phyloP scores from a whole-genome alignment of 2,113 vertebrate genomes.

The Cinclus mexicanus region DNA sequence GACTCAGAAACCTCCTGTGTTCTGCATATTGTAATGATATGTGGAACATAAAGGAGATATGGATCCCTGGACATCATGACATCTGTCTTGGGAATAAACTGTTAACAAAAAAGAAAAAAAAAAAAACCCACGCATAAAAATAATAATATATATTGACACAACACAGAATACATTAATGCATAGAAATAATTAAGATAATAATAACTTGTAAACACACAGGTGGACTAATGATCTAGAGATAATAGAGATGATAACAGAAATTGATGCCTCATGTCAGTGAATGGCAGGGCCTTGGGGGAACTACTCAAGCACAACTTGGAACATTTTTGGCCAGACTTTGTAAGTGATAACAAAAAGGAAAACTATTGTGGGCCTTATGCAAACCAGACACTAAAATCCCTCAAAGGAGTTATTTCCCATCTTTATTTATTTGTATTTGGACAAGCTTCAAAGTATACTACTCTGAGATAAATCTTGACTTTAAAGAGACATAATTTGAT shows the following conservation, averaged over 20 bases:
- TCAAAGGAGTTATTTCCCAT: not conserved
- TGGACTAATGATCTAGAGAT: fast-evolving
- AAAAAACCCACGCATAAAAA: not conserved
- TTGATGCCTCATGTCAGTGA: not conserved
- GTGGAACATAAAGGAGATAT: not conserved
- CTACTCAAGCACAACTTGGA: not conserved
- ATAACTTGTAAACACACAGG: not conserved
- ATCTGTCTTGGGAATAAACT: not conserved
- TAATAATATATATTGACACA: not conserved
- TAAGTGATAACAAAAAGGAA: not conserved
- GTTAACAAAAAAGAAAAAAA: not conserved
- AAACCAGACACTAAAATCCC: not conserved
- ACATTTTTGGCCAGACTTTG: not conserved
- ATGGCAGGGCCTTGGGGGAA: not conserved
- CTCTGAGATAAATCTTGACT: not conserved
- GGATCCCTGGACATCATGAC: not conserved
- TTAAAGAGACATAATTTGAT: not conserved
- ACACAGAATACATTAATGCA: not conserved
- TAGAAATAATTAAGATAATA: not conserved
- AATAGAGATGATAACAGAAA: not conserved
- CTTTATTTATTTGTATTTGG: not conserved
- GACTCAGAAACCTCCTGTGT: not conserved
- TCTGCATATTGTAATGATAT: not conserved
- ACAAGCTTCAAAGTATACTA: not conserved
- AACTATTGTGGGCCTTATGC: not conserved